Base-by-base conservation (phyloP, 64 coral and sea anemone species). In the Stylophora pistillata region DNA sequence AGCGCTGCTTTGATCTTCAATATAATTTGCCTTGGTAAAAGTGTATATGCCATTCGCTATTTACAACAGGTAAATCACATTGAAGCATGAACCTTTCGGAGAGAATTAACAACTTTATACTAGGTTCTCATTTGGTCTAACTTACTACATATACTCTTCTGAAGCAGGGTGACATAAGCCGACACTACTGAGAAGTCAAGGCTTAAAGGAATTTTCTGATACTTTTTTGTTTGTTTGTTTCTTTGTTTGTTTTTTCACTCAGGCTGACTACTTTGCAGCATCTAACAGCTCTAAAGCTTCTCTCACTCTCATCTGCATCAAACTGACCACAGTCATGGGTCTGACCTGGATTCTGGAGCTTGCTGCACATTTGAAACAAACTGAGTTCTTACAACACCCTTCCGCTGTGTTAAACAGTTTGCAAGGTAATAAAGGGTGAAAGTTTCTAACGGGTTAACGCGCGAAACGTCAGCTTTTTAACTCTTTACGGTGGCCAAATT, bases 301-400 rank as follows among this genome's bases (percentile, higher is more conserved):
- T 10, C 32, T 84, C 0, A 20, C 47, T 53, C 20, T 68, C 20
- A 69, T 84, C 62, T 69, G 61, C 34, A 29, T 84, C 34, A 84
- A 84, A 53, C 80, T 84, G 23, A 84, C 61, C 21, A 17, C 80
- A n/a, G 62, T 84, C 32, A 84, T 84, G 80, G 80, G 80, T 3
- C 21, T 84, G 6, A 84, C 80, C 3, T 84, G 80, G 80, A 84
- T 84, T 84, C 80, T 84, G 80, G 20, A 13, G 26, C 31, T 84
- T 15, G 4, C 69, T 9, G 6, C 80, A 2, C 69, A 84, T 15
- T 84, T 33, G 80, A 25, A 68, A 69, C 80, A 84, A 68, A 3
- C 23, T 53, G 58, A 60, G 23, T 69, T 84, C 62, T n/a, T 84
- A 0, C 13, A 84, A 9, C 69, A 69, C 54, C 80, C 80, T 53